phyloP scores from a whole-genome alignment of 2,888 invertebrate species.

The Frankliniella fusca region DNA sequence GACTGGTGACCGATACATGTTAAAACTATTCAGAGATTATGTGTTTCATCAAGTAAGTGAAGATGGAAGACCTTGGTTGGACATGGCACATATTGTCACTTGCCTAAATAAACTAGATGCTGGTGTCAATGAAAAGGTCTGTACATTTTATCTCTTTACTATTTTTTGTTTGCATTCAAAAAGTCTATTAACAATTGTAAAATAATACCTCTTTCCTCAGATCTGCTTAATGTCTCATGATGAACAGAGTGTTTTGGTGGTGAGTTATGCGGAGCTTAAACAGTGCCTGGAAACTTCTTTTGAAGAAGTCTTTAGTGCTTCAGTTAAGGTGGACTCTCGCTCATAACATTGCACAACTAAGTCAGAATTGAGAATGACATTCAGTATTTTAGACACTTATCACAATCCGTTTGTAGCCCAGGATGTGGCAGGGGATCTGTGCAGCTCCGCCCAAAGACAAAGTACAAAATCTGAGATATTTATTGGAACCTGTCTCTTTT shows the following conservation, averaged over 20 bases:
- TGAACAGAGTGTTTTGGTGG: conserved; percentile 92
- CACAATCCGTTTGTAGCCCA: not conserved
- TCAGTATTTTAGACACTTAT: conserved; percentile 12
- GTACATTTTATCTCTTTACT: not conserved
- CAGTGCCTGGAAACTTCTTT: conserved; percentile 91
- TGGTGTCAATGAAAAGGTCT: conserved; percentile 72
- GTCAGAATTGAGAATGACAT: not conserved
- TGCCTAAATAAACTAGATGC: conserved; percentile 90
- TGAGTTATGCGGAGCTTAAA: conserved; percentile 91
- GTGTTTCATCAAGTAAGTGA: conserved; percentile 92
- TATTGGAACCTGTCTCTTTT: not conserved
- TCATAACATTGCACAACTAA: not conserved
- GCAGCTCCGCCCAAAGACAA: conserved; percentile 19
- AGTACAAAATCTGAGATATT: conserved; percentile 20
- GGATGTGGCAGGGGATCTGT: not conserved
- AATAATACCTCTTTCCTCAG: conserved; percentile 50
- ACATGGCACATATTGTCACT: conserved; percentile 90
- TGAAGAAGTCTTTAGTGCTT: conserved; percentile 63
- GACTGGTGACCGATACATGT: conserved; percentile 96
- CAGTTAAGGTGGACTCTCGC: not conserved
- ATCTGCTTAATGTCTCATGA: conserved; percentile 94
- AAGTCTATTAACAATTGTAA: conserved; percentile 29
- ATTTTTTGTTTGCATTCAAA: conserved; percentile 9
- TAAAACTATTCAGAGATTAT: conserved; percentile 96
- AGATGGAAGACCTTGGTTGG: conserved; percentile 92